These are phyloP conservation scores for Ditula angustiorana DNA, from an alignment of 2,888 invertebrate species.

Conservation along the genomic window DNA sequence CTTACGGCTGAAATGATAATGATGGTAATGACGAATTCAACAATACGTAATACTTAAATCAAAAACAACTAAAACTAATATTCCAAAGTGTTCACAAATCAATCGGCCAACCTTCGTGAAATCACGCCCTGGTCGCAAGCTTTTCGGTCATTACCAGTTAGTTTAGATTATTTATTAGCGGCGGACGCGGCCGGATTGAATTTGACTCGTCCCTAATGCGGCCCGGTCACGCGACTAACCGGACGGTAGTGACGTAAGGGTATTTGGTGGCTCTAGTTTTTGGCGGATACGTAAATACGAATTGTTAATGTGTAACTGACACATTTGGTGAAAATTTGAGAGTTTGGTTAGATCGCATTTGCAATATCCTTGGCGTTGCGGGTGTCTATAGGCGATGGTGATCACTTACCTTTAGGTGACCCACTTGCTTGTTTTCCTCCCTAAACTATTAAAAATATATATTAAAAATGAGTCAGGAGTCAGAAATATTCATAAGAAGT, in stretches of 20 bases:
- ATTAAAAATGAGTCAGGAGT: no score
- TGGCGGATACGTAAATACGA: neutral
- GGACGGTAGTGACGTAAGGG: conserved; percentile 12
- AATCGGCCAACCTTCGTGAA: conserved; percentile 6
- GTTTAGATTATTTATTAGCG: conserved; percentile 71
- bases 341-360: no score
- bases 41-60: neutral
- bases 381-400: no score
- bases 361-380: no score
- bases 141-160: conserved; percentile 52
- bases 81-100: conserved; percentile 13
- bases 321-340: no score
- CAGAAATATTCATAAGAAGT: no score
- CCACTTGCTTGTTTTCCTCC: no score
- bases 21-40: no score
- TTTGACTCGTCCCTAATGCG: conserved; percentile 79
- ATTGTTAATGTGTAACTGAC: no score
- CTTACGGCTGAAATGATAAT: no score
- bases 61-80: neutral
- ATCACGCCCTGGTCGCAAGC: conserved; percentile 13
- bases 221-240: conserved; percentile 69
- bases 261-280: conserved; percentile 42
- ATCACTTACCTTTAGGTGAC: no score
- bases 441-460: no score
- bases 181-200: conserved; percentile 71